Percentiles rank a stretch among this genome's conserved stretches.
Evolutionary conservation across 2,888 invertebrate species (phyloP).

Genomic region (Macrophya alboannulata): DNA sequence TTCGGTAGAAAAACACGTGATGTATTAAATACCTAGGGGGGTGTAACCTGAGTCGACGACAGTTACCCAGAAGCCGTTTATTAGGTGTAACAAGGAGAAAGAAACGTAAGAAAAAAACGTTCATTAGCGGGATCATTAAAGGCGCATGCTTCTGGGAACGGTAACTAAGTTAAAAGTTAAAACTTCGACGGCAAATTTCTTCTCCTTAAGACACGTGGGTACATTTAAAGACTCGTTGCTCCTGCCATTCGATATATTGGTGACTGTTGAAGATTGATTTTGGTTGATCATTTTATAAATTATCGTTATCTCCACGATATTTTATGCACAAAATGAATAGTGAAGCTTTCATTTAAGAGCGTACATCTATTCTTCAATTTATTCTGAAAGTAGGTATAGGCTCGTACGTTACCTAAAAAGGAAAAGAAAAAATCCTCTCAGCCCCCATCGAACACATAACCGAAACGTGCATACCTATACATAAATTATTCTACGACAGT

Average conservation of each 20-base stretch:
- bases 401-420: neutral
- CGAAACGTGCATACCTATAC: neutral
- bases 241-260: neutral
- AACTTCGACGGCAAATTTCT: conserved; percentile 45
- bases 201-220: conserved; percentile 2
- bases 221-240: neutral
- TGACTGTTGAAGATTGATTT: neutral
- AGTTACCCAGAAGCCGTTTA: conserved; percentile 49
- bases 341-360: neutral
- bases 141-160: conserved; percentile 45
- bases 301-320: neutral
- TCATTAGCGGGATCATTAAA: conserved; percentile 48
- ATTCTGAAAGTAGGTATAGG: neutral
- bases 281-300: neutral
- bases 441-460: neutral
- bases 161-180: conserved; percentile 51
- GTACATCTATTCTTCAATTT: neutral
- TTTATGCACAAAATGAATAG: neutral
- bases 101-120: conserved; percentile 31
- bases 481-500: conserved; percentile 41
- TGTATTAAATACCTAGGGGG: neutral
- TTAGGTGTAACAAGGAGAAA: conserved; percentile 30
- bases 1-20: neutral
- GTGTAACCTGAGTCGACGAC: conserved; percentile 33
- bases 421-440: neutral